Evolutionary conservation across 2,888 invertebrate species (phyloP), one percentile per base, ranked within the genome.

Genomic region (Argyresthia goedartella): DNA sequence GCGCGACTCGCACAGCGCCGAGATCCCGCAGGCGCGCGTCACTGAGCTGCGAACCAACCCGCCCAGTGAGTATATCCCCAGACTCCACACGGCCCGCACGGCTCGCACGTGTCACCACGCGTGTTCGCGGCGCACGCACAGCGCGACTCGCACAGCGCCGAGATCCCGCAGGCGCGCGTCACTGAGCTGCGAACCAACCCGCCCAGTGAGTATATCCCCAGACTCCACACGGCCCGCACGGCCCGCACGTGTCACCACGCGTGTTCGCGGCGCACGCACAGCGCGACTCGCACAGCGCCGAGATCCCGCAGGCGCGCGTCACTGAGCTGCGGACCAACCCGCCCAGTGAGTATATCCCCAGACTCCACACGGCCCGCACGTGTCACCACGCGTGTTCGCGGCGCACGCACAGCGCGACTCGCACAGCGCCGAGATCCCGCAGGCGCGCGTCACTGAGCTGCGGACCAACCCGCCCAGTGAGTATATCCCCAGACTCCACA

Each of bases 381-480:
- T 10, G 14, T 54, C 66, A 7, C 81, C 82, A 66, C 82, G 86
- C 61, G 81, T 72, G 71, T 86, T 74, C 70, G 81, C 78, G 45
- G 89, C 91, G 67, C 90, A 92, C 73, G 90, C 90, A 63, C 89
- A 88, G 75, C 78, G 89, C 63, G 87, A 88, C 66, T 79, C 87
- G 67, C 92, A 91, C 79, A 72, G 88, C 57, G 91, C 91, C 36
- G 92, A 92, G 63, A 61, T 90, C 65, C 88, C 89, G 57, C 81
- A 89, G 42, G 87, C 91, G 8, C 76, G 75, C 8, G 64, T 80
- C 70, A 55, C 76, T 65, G 68, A 85, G 71, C 60, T 87, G 71
- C 65, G 69, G 64, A 78, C 73, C 62, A 67, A 70, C 49, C 61
- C 79, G 35, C 49, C 67, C 54, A 78, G 80, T 80, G 0, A 59